Conservation (phyloP, 1,140 invertebrate genomes). For the Papilio machaon region DNA sequence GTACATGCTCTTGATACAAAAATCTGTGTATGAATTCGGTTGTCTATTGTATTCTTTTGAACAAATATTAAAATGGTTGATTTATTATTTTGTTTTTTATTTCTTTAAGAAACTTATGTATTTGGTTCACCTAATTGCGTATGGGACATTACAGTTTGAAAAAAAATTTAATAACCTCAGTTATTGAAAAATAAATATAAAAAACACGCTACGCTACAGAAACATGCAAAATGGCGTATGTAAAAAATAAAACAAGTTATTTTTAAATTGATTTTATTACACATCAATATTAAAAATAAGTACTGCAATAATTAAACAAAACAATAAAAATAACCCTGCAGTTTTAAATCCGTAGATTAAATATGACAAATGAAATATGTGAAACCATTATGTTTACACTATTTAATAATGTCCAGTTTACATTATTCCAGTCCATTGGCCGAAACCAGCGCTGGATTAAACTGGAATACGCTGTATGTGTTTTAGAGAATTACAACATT, state of each 20-base stretch:
- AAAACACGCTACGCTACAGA: no score
- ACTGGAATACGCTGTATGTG: no score
- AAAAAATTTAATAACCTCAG: no score
- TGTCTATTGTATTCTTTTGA: conserved; percentile 50
- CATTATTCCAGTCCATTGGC: no score
- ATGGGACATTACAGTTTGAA: no score
- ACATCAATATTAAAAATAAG: conserved; percentile 5
- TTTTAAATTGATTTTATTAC: neutral
- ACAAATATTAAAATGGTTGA: conserved; percentile 59
- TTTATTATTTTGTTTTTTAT: conserved; percentile 46
- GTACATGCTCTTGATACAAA: conserved; percentile 33
- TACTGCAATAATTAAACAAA: neutral
- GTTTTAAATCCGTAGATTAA: neutral
- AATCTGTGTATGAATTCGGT: conserved; percentile 44
- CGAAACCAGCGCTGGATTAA: no score
- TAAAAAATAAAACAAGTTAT: neutral
- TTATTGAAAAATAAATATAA: no score
- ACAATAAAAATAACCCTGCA: conserved; percentile 17
- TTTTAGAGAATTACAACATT: no score
- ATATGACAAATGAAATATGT: neutral
- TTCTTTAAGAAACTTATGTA: neutral
- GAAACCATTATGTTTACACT: neutral
- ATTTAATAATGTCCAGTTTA: no score
- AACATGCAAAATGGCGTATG: neutral
- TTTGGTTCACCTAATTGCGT: neutral